Evolutionary conservation across 1,140 invertebrate species (phyloP), one percentile per base, ranked within the genome.

Genomic region (Caenorhabditis elegans): DNA sequence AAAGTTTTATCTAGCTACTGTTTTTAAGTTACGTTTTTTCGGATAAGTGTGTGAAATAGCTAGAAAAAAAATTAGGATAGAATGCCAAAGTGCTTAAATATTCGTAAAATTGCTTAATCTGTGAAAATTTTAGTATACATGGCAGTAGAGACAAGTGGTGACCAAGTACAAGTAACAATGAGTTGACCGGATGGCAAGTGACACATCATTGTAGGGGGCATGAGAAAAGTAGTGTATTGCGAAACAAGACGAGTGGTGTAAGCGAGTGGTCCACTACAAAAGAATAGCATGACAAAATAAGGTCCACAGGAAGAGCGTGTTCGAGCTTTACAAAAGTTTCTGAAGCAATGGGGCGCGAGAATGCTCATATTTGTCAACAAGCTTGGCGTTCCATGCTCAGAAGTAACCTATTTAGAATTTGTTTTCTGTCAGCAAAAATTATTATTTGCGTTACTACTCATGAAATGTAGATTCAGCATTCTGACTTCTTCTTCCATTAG

Each of bases 151-250:
- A 11, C 24, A 28, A 55, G 3, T 19, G 22, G 17, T n/a, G 28
- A 8, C 28, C 26, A 70, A 70, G 34, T 39, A 70, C 60, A 70
- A 39, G 60, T 70, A 39, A 17, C 60, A 70, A 70, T 34, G 34
- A 70, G 60, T 70, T 70, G 60, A 70, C 60, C 60, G 60, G 60
- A 70, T 70, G 60, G 60, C 31, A 70, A 70, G n/a, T 70, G 60
- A 70, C 60, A 34, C 60, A 39, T 70, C 60, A 13, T 39, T 70
- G 60, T 11, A 8, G 31, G 28, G 19, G n/a, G 60, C 34, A 17
- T 43, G 34, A 34, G 34, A 70, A 39, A 39, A 39, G 60, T 70
- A n/a, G 60, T 39, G 60, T 43, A 70, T 70, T 70, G 60, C 60
- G 60, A 70, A 70, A 70, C 60, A 24, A 70, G 60, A 43, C 34